These are phyloP conservation scores for Tanypteryx hageni DNA, from an alignment of 2,888 invertebrate genomes.

Conservation along the genomic window DNA sequence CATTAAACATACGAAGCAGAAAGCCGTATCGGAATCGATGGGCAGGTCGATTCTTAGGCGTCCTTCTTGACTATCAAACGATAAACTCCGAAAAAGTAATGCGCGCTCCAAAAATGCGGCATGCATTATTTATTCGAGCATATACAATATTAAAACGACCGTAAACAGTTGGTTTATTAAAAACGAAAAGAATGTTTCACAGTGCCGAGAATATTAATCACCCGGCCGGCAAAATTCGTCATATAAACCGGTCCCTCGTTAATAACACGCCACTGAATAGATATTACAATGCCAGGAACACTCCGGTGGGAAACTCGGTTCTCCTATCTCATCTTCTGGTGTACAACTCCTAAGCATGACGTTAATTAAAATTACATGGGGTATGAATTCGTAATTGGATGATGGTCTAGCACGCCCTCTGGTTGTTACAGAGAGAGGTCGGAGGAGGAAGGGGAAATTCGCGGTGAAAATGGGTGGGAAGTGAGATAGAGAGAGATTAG, in stretches of 20 bases:
- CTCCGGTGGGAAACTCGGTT: conserved; percentile 18
- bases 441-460: background rate
- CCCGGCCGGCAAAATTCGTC: conserved; percentile 40
- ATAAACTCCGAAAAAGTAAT: background rate
- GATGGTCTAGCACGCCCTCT: conserved; percentile 26
- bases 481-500: background rate
- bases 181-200: background rate
- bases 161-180: conserved; percentile 3
- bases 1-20: background rate
- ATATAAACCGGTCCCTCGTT: conserved; percentile 50
- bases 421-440: background rate
- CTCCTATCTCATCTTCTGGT: background rate
- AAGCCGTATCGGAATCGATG: background rate
- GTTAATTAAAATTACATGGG: conserved; percentile 62
- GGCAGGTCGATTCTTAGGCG: background rate
- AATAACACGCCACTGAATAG: conserved; percentile 50
- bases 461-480: background rate
- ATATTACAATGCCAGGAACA: conserved; percentile 42
- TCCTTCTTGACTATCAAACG: background rate
- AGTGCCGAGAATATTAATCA: conserved; percentile 42
- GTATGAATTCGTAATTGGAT: conserved; percentile 60
- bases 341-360: conserved; percentile 35
- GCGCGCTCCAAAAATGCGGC: background rate
- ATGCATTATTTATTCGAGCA: background rate
- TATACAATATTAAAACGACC: background rate